Conservation (phyloP, 2,113 vertebrate genomes). For the Sinocyclocheilus grahami region DNA sequence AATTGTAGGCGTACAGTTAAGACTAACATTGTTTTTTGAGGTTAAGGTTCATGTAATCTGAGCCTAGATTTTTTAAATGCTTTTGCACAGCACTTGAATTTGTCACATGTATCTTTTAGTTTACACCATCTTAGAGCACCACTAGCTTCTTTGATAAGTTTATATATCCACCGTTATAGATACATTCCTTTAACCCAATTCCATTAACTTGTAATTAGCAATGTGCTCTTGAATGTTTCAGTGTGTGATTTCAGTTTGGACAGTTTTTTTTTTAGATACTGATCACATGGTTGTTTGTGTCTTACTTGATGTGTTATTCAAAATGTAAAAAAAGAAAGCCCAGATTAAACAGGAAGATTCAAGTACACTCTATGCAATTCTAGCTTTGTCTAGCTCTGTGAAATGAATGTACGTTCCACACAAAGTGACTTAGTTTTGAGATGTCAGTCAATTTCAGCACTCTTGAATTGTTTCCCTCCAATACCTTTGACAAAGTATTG, state of each 20-base stretch:
- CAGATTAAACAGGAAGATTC: constrained; percentile 64
- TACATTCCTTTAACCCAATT: constrained; percentile 3
- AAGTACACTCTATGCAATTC: constrained; percentile 73
- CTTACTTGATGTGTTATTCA: not conserved
- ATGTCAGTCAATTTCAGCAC: constrained; percentile 13
- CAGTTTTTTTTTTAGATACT: not conserved
- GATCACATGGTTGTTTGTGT: not conserved
- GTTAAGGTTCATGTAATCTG: not conserved
- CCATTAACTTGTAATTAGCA: not conserved
- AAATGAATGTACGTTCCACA: constrained; percentile 44
- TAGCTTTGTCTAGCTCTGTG: constrained; percentile 55
- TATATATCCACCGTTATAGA: not conserved
- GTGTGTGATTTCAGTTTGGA: not conserved
- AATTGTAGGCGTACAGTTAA: not conserved
- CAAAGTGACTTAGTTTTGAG: constrained; percentile 36
- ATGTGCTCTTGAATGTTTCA: constrained; percentile 14
- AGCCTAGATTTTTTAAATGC: not conserved
- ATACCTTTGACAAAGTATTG: not conserved
- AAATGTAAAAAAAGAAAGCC: not conserved
- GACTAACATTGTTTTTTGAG: not conserved
- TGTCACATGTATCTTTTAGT: not conserved
- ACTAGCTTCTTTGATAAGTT: not conserved
- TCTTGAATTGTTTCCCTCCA: not conserved
- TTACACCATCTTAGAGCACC: not conserved
- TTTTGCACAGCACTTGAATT: constrained; percentile 9